phyloP scores from a whole-genome alignment of 1,140 invertebrate genomes.

The Trichonephila clavipes region DNA sequence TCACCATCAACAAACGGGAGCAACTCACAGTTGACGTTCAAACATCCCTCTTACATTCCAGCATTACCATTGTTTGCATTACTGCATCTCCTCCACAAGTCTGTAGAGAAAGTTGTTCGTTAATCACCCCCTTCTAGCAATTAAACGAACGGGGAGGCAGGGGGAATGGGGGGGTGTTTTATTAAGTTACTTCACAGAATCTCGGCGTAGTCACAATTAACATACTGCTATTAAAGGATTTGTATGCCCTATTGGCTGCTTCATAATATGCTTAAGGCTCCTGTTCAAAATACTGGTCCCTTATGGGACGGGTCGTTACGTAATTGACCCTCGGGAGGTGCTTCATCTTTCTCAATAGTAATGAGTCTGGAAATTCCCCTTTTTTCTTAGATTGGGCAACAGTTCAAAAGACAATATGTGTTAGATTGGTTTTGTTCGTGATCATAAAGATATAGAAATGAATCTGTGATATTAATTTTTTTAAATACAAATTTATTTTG shows the following conservation, averaged over 20 bases:
- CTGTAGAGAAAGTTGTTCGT: not conserved
- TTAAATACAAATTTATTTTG: too few relatives aligned
- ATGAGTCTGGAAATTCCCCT: not conserved
- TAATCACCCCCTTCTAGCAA: not conserved
- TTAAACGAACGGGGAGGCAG: not conserved
- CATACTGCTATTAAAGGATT: conserved; percentile 23
- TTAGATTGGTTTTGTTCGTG: too few relatives aligned
- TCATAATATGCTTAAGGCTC: conserved; percentile 4
- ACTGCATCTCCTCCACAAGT: not conserved
- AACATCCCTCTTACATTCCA: not conserved
- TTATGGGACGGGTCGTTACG: conserved; percentile 14
- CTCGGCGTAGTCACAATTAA: conserved; percentile 19
- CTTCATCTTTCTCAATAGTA: conserved; percentile 6
- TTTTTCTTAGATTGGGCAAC: too few relatives aligned
- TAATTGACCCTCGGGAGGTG: conserved; percentile 4
- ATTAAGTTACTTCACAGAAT: conserved; percentile 18
- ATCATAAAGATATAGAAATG: too few relatives aligned
- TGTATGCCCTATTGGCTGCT: conserved; percentile 33
- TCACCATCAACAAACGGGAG: not conserved
- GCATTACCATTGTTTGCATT: conserved; percentile 27
- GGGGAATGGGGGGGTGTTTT: not conserved
- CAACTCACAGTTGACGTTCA: not conserved
- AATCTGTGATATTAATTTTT: too few relatives aligned
- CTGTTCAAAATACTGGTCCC: conserved; percentile 7
- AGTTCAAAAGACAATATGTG: too few relatives aligned